Percentiles rank a stretch among this genome's conserved stretches.
These are phyloP conservation scores for Malurus cyaneus DNA, from an alignment of 2,113 vertebrate species.

Conservation along the genomic window DNA sequence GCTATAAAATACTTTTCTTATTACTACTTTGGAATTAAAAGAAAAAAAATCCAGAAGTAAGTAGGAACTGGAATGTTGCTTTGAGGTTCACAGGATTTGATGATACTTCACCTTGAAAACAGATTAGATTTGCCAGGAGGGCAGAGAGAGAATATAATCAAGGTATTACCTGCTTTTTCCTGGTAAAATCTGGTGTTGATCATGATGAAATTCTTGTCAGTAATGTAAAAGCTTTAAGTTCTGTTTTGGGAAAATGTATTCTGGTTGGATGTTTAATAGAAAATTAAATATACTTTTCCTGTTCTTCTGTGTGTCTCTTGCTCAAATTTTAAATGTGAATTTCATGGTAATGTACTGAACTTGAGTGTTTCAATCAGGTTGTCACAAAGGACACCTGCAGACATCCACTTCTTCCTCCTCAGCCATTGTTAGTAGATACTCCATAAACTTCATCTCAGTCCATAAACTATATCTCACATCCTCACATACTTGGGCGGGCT, in stretches of 20 bases:
- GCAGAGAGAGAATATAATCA: background rate
- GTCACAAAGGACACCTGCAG: background rate
- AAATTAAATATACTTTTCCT: conserved; percentile 73
- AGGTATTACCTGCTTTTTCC: background rate
- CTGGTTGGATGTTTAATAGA: conserved; percentile 68
- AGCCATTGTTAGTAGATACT: background rate
- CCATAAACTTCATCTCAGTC: background rate
- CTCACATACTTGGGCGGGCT: background rate
- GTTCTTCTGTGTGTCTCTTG: conserved; percentile 28
- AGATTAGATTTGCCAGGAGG: background rate
- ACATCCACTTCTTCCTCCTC: background rate
- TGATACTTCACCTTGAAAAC: background rate
- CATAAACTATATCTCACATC: background rate
- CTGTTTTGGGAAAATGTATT: conserved; percentile 51
- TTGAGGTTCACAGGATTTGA: conserved; percentile 34
- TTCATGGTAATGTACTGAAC: background rate
- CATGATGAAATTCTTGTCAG: conserved; percentile 25
- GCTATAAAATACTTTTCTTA: conserved; percentile 52
- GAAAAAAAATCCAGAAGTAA: background rate
- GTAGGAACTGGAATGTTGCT: background rate
- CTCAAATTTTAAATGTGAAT: background rate
- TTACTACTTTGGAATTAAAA: conserved; percentile 16
- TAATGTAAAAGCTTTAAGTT: conserved; percentile 31
- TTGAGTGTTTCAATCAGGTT: background rate
- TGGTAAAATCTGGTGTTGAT: conserved; percentile 35